Percentiles rank a stretch among this genome's conserved stretches.
Evolutionary conservation across 2,797 vertebrate genomes (phyloP).

Genomic region (Sebastolobus altivelis): DNA sequence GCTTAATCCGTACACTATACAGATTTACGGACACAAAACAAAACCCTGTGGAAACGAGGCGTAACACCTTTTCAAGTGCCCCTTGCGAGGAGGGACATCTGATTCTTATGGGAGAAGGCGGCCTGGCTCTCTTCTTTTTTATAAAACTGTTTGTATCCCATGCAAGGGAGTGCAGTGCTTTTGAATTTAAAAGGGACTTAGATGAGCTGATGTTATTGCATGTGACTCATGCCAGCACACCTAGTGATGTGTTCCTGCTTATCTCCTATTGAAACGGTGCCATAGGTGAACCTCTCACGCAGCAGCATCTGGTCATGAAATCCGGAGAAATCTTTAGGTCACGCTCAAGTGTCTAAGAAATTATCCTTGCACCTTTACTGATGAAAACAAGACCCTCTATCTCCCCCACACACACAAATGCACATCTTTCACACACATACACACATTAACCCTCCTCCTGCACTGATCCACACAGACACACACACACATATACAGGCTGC

Average conservation of each 20-base stretch:
- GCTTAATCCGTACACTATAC: no score
- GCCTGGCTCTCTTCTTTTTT: background rate
- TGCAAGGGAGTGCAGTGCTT: slow-evolving; percentile 4
- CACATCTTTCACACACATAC: background rate
- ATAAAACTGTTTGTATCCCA: background rate
- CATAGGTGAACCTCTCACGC: slow-evolving; percentile 29
- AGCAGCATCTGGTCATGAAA: slow-evolving; percentile 45
- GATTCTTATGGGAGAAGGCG: background rate
- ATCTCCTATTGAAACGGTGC: slow-evolving; percentile 34
- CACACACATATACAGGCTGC: background rate
- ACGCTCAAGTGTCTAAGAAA: slow-evolving; percentile 23
- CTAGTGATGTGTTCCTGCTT: slow-evolving; percentile 26
- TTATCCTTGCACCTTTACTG: slow-evolving; percentile 5
- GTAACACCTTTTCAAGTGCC: background rate
- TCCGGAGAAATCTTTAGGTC: slow-evolving; percentile 34
- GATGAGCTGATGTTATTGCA: slow-evolving; percentile 12
- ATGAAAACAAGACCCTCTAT: slow-evolving; percentile 2
- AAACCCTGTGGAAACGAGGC: no score
- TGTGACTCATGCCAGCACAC: slow-evolving; percentile 27
- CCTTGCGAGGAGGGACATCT: background rate
- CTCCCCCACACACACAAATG: no score
- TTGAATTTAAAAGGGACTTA: slow-evolving; percentile 11
- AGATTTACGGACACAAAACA: no score
- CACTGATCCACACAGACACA: background rate
- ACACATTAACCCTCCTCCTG: background rate